These are phyloP conservation scores for Hedychridium roseum DNA, from an alignment of 2,888 invertebrate genomes.

Conservation along the genomic window DNA sequence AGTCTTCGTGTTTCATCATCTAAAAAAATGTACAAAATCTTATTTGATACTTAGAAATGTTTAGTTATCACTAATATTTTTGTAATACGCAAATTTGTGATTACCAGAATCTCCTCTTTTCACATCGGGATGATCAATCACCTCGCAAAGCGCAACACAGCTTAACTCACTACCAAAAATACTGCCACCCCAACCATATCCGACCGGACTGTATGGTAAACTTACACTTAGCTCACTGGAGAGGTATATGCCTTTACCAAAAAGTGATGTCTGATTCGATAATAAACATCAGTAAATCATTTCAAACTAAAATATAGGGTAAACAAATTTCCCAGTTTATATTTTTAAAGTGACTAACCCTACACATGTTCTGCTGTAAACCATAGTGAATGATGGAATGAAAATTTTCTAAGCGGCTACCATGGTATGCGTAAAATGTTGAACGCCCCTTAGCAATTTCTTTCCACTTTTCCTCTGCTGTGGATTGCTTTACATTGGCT, in stretches of 20 bases:
- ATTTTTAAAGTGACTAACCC: constrained; percentile 61
- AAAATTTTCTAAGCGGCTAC: constrained; percentile 82
- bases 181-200: constrained; percentile 81
- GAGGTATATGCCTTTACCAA: constrained; percentile 79
- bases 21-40: too few relatives aligned
- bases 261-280: constrained; percentile 51
- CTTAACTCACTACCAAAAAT: constrained; percentile 78
- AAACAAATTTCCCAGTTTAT: background rate
- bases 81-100: background rate
- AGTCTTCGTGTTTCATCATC: constrained; percentile 44
- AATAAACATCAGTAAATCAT: constrained; percentile 1
- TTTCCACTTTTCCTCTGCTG: constrained; percentile 70
- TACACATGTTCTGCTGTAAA: constrained; percentile 76
- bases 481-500: constrained; percentile 66
- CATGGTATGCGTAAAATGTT: constrained; percentile 79
- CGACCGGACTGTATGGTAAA: constrained; percentile 76
- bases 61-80: background rate
- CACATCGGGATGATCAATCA: constrained; percentile 75
- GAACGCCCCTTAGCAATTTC: constrained; percentile 67
- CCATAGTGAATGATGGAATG: constrained; percentile 83
- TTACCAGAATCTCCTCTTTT: constrained; percentile 59
- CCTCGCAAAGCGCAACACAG: constrained; percentile 82
- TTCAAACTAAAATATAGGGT: constrained; percentile 4
- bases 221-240: constrained; percentile 78
- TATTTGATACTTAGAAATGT: background rate